Evolutionary conservation across 2,113 vertebrate species (phyloP), one percentile per base, ranked within the genome.

Genomic region (Osmerus eperlanus): DNA sequence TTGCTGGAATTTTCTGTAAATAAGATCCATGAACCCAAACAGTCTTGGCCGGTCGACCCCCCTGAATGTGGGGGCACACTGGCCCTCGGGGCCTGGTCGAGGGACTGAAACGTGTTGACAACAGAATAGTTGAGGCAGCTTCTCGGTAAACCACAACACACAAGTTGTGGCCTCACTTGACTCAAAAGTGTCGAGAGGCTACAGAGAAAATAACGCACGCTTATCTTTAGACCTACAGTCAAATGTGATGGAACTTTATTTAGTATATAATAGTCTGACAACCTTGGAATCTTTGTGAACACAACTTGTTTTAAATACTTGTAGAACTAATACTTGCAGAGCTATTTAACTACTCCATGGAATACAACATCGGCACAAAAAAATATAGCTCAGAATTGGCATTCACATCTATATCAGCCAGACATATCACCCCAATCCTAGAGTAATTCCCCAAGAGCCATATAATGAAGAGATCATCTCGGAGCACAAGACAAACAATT

Each of bases 381-480:
- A 12, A 12, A 47, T 47, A 47, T 47, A 47, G 9, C 41, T 47
- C 41, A 47, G 8, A 2, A 74, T 67, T 47, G 85, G 90, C 88
- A 81, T 90, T 93, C 90, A 91, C 89, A 87, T 93, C 88, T 92
- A 92, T 80, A 83, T 81, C 87, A 86, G 72, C 90, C 79, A 86
- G 89, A 90, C 85, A 90, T 88, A 92, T 92, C 79, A 73, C 81
- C 91, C 88, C 90, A 91, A 93, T 91, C 88, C 89, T 77, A 85
- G 86, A 88, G 83, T 88, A 93, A 85, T 91, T 90, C 91, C 87
- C 74, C 84, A 78, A 84, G 72, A 87, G 84, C 81, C 87, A 88
- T 71, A 85, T 92, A 95, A 94, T 93, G 85, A 94, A 93, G 88
- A 91, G 91, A 94, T 94, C 93, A 92, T 90, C 91, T 89, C 90